Evolutionary conservation across 2,797 vertebrate species (phyloP), one percentile per base, ranked within the genome.

Genomic region (Siniperca scherzeri): DNA sequence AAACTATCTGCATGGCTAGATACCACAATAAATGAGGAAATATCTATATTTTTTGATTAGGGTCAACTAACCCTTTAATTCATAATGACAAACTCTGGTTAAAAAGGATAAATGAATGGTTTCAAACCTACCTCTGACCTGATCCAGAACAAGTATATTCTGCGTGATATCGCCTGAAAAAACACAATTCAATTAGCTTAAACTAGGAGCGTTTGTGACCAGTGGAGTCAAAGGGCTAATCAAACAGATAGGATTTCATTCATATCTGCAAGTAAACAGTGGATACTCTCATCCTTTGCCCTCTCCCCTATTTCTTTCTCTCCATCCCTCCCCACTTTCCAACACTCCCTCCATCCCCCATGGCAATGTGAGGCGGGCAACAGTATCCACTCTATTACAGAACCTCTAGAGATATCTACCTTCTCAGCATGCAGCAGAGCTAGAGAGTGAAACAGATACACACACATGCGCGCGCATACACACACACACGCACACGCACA

Each of bases 401-500:
- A 90, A 90, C 88, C 93, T 93, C 93, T 80, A 75, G 92, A 93
- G 93, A 89, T 89, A 90, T 82, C 86, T 88, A 86, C 77, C 90
- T 91, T 92, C 90, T 92, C 93, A 93, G 90, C 93, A 93, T 90
- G 91, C 86, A 91, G 88, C 19, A 21, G 50, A 71, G 85, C 85
- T 68, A 70, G 72, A 88, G 79, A 90, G 69, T 73, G 78, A 83
- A 87, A 86, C 77, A 83, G 78, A 90, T 76, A 81, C 65, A 78
- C 62, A 70, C 71, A 70, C 59, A 74, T 17, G 57, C 60, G 38
- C 4, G 19, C 9, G 17, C 78, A 46, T 85, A 83, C 74, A 73
- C 71, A 62, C 68, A 61, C 64, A 42, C 61, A 68, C 36, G 56
- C 52, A 64, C 22, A 56, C 42, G 68, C 70, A 80, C 66, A 71